Conservation (phyloP, 2,113 vertebrate species). For the Anthoscopus minutus region DNA sequence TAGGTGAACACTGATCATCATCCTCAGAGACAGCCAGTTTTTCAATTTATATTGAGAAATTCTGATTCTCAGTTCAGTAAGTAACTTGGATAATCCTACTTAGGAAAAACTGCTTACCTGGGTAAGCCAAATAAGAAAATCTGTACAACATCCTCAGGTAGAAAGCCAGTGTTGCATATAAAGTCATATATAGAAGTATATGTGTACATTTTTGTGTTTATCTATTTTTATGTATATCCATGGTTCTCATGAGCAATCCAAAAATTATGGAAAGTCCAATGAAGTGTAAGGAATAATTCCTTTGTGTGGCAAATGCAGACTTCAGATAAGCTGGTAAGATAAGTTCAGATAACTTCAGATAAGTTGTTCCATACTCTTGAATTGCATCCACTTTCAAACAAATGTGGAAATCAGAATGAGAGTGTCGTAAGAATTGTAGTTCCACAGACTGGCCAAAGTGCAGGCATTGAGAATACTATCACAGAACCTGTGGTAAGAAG, state of each 20-base stretch:
- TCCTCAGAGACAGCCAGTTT: background rate
- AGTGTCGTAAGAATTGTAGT: background rate
- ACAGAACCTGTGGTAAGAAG: background rate
- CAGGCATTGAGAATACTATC: background rate
- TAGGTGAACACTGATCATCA: conserved; percentile 18
- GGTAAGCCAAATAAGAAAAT: background rate
- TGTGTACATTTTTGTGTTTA: background rate
- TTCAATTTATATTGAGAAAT: background rate
- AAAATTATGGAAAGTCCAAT: background rate
- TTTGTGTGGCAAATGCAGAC: background rate
- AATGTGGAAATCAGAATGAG: background rate
- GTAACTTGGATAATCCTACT: conserved; percentile 24
- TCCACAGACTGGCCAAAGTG: background rate
- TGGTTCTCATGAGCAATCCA: background rate
- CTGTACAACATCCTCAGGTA: background rate
- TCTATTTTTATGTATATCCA: background rate
- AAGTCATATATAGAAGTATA: background rate
- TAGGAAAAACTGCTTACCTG: conserved; percentile 3
- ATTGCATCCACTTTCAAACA: background rate
- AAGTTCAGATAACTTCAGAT: too few species aligned
- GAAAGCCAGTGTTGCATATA: background rate
- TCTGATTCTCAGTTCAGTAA: background rate
- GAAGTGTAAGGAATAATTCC: background rate
- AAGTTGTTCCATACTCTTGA: background rate
- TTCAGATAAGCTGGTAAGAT: background rate